phyloP scores from a whole-genome alignment of 2,113 vertebrate species.

The Notarius lentiginosus region DNA sequence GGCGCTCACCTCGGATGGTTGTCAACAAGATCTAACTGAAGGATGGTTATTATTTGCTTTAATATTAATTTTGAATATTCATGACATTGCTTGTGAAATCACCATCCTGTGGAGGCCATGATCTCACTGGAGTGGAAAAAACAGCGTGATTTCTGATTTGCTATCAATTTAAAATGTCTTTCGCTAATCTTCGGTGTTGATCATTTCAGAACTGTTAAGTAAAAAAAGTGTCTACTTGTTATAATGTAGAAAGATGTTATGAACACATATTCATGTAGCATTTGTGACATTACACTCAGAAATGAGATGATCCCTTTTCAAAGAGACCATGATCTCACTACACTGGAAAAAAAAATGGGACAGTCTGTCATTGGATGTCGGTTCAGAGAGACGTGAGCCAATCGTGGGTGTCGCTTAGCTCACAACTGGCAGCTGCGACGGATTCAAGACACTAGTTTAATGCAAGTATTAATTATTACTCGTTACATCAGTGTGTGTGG shows the following conservation, averaged over 20 bases:
- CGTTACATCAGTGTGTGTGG: conserved; percentile 3
- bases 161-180: neutral
- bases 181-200: too few relatives aligned
- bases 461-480: neutral
- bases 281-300: neutral
- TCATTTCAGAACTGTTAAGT: neutral
- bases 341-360: neutral
- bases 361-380: neutral
- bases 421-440: neutral
- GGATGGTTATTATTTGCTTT: neutral
- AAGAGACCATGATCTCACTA: neutral
- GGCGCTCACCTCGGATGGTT: neutral
- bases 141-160: neutral
- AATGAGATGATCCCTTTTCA: neutral
- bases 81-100: neutral
- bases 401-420: conserved; percentile 5
- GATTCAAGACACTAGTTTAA: neutral
- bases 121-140: neutral
- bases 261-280: neutral
- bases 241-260: neutral
- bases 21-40: neutral
- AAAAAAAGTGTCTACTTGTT: neutral
- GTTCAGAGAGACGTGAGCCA: neutral
- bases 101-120: neutral
- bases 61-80: neutral